phyloP scores from a whole-genome alignment of 2,888 invertebrate species.

The Orthosia cruda region DNA sequence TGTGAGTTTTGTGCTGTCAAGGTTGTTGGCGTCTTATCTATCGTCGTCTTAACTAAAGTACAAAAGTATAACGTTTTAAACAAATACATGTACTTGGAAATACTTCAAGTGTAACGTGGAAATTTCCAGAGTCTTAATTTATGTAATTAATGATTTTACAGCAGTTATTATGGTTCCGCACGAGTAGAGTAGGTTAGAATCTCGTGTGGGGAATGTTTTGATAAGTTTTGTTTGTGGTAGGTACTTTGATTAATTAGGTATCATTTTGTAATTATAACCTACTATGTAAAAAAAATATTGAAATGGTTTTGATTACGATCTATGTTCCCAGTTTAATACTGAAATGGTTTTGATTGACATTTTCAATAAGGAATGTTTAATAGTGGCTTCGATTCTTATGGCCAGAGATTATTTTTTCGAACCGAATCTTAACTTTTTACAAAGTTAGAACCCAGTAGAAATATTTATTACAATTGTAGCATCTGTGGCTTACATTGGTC shows the following conservation, averaged over 20 bases:
- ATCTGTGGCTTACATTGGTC: neutral
- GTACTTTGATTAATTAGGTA: too few relatives aligned
- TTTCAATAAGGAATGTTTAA: too few relatives aligned
- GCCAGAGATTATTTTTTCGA: too few relatives aligned
- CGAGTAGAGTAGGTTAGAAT: constrained; percentile 24
- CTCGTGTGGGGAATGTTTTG: constrained; percentile 22
- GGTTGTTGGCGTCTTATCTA: too few relatives aligned
- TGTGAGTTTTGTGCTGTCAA: too few relatives aligned
- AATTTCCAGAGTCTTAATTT: constrained; percentile 41
- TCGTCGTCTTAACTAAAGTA: neutral
- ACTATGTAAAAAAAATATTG: constrained; percentile 5
- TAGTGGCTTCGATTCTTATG: too few relatives aligned
- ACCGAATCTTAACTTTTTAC: too few relatives aligned
- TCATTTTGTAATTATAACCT: neutral
- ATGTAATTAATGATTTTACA: constrained; percentile 50
- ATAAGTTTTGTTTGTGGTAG: neutral
- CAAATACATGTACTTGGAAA: constrained; percentile 41
- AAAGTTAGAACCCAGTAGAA: too few relatives aligned
- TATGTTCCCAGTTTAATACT: neutral
- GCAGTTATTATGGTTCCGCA: constrained; percentile 38
- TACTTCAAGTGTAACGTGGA: constrained; percentile 25
- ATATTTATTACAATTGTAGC: neutral
- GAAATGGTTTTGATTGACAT: neutral
- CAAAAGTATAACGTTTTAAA: constrained; percentile 44
- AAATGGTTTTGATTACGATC: constrained; percentile 4